Conservation (phyloP, 2,113 vertebrate genomes). For the Anarrhichthys ocellatus region DNA sequence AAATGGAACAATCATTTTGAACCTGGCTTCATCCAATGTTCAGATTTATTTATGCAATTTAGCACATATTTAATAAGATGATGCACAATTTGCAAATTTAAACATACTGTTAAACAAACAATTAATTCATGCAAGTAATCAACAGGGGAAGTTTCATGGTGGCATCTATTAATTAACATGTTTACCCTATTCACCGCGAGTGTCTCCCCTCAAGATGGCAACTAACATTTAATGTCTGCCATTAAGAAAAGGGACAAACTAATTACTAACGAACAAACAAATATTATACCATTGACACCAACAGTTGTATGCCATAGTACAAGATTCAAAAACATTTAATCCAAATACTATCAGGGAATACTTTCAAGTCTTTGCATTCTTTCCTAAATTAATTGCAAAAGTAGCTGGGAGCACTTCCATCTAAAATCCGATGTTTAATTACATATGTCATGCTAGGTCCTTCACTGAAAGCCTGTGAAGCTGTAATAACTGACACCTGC, state of each 20-base stretch:
- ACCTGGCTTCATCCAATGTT: no score
- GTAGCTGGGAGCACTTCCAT: neutral
- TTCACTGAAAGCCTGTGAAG: conserved; percentile 21
- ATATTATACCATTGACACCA: neutral
- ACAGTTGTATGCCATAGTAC: neutral
- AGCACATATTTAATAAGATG: no score
- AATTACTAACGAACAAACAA: neutral
- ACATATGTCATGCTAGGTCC: conserved; percentile 22
- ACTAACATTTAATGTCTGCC: neutral
- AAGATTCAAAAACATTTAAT: neutral
- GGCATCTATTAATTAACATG: neutral
- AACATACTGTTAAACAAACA: no score
- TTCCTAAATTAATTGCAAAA: conserved; percentile 20
- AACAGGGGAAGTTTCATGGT: neutral
- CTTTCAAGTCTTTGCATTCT: neutral
- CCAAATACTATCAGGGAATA: neutral
- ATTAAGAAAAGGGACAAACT: neutral
- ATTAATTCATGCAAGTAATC: no score
- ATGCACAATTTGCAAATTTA: no score
- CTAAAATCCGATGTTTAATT: conserved; percentile 21
- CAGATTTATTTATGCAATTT: no score
- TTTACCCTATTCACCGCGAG: neutral
- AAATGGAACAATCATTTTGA: neutral
- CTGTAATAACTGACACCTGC: conserved; percentile 31
- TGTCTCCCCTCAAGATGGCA: neutral